Evolutionary conservation across 2,797 vertebrate genomes (phyloP).

Genomic region (Anomalospiza imberbis): DNA sequence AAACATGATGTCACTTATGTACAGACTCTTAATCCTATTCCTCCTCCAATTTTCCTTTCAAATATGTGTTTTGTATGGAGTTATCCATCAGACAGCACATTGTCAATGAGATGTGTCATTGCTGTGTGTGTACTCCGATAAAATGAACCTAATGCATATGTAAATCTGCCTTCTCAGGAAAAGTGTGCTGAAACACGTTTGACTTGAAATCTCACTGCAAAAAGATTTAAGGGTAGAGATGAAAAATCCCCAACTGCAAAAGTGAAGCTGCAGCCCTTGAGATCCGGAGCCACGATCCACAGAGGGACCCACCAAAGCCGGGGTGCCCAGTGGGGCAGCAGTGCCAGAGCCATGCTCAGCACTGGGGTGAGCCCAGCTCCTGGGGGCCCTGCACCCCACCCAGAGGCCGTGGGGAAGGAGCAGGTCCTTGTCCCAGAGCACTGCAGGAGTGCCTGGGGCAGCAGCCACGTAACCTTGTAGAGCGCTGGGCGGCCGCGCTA

Average conservation of each 20-base stretch:
- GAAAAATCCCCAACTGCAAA: slow-evolving; percentile 26
- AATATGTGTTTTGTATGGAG: slow-evolving; percentile 62
- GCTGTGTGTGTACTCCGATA: slow-evolving; percentile 63
- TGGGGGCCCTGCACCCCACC: not conserved
- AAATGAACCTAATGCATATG: slow-evolving; percentile 75
- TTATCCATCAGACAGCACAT: slow-evolving; percentile 63
- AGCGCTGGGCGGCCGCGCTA: not conserved
- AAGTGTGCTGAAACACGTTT: slow-evolving; percentile 65
- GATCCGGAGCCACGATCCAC: not conserved
- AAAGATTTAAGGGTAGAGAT: slow-evolving; percentile 44
- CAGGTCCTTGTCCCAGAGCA: fast-evolving
- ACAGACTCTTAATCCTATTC: slow-evolving; percentile 56
- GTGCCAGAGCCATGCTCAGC: fast-evolving
- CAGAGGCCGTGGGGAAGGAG: not conserved
- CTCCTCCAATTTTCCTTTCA: slow-evolving; percentile 66
- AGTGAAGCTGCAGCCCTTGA: not conserved
- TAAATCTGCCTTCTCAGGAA: slow-evolving; percentile 68
- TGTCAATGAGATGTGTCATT: slow-evolving; percentile 72
- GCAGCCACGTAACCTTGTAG: not conserved
- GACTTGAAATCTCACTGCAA: slow-evolving; percentile 57
- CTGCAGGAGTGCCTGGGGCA: not conserved
- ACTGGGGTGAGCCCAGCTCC: not conserved
- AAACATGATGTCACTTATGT: slow-evolving; percentile 8
- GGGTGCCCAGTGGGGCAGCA: fast-evolving
- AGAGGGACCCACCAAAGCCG: fast-evolving